Evolutionary conservation across 37 sponge, comb jelly and placozoan species (phyloP), one percentile per base, ranked within the genome.

Genomic region (Corticium candelabrum): DNA sequence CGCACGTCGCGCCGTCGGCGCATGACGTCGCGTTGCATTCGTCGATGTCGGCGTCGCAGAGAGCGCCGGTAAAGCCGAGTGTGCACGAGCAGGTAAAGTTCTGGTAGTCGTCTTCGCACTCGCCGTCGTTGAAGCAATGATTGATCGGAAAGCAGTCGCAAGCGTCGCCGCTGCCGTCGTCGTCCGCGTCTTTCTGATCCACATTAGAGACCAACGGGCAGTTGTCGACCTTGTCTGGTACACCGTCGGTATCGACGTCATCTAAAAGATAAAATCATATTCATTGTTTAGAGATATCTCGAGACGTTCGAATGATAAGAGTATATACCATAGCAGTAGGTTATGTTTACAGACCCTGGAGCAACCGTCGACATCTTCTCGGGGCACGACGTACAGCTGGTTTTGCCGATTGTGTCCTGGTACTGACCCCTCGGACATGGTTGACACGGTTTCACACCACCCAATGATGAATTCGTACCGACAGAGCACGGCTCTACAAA

Each of bases 131-230:
- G 36, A 30, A 29, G 73, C 35, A 34, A 32, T 29, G 33, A 7
- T 5, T 70, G 4, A 5, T 30, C 33, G 73, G 29, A 35, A 70
- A 32, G 73, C 73, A 70, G 36, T 70, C 73, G 31, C 73, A 70
- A 7, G 73, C 73, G 31, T 70, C 73, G 73, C 73, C 73, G 36
- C 31, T 29, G 4, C 73, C 73, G 73, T 70, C 73, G 7, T 32
- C 73, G 31, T 70, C 73, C 5, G 31, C 31, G 73, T 70, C 73
- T 5, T 4, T 70, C 21, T 70, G 73, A 15, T 29, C 29, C 73
- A 32, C 21, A 15, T 70, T 70, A 4, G 7, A 7, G 5, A 30
- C 29, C 5, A 4, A 32, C 21, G 31, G 29, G 73, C 73, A 70
- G 36, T 70, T 70, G 73, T 70, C 73, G 31, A 70, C 31, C 5